Percentiles rank a stretch among this genome's conserved stretches.
These are phyloP conservation scores for Centruroides sculpturatus DNA, from an alignment of 1,140 invertebrate species.

Conservation along the genomic window DNA sequence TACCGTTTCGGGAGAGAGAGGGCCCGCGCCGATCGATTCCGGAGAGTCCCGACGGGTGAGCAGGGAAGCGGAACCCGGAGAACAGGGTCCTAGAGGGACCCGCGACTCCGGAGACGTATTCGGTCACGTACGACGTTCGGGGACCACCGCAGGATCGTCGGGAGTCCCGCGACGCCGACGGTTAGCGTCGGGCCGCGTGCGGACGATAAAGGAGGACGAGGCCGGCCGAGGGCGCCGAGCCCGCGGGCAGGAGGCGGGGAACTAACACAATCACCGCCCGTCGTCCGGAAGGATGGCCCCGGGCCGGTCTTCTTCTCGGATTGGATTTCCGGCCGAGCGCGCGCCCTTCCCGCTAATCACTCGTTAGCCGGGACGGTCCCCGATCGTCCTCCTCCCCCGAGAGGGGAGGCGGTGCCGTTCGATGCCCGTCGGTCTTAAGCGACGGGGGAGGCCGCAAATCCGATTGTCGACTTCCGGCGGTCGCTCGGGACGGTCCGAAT, in stretches of 20 bases:
- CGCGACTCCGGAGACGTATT: background rate
- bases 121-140: background rate
- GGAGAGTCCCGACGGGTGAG: too few species aligned
- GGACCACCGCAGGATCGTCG: background rate
- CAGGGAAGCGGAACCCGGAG: too few species aligned
- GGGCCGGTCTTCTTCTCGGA: background rate
- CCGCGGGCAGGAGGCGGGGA: background rate
- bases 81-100: too few species aligned
- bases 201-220: background rate
- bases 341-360: background rate
- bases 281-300: conserved; percentile 7
- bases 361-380: background rate
- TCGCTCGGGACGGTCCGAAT: too few species aligned
- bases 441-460: conserved; percentile 12
- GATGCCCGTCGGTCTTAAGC: conserved; percentile 9
- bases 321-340: background rate
- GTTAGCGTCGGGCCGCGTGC: background rate
- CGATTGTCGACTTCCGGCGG: background rate
- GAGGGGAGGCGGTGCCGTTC: too few species aligned
- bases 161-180: conserved; percentile 2
- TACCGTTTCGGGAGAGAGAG: too few species aligned
- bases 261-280: conserved; percentile 7
- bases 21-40: too few species aligned
- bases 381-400: background rate
- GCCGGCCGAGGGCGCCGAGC: conserved; percentile 8